Base-by-base conservation (phyloP, 2,797 vertebrate species). In the Clangula hyemalis region DNA sequence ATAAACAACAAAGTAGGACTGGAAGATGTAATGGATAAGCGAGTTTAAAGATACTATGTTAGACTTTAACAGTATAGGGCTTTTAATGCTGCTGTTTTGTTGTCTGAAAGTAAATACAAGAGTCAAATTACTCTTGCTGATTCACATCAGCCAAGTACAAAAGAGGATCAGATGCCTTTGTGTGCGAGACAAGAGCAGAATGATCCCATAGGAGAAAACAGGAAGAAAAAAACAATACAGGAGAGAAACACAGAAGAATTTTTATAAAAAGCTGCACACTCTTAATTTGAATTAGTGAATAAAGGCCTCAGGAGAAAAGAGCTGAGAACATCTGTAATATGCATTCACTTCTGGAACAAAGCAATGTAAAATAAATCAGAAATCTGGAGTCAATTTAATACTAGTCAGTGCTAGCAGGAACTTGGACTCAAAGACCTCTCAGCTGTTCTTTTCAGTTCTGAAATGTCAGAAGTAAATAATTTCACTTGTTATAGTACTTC, bases 41-140 rank as follows among this genome's bases (percentile, higher is more conserved):
- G 28, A 64, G 34, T 61, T 87, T 82, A 41, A 79, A 82, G 92
- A 65, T 19, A 70, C 14, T 60, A 4, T 7, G 13, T 70, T 56
- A 82, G 39, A 30, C 53, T 76, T 73, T 17, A 90, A 74, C 43
- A 89, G 79, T n/a, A 65, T 2, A 51, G 1, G 4, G 14, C 5
- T 3, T 83, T 89, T 83, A 82, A 82, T 84, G 41, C 43, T 93
- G 64, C 39, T 88, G 66, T 27, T 87, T 92, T 95, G 36, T 68
- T 80, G 65, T 54, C 57, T 92, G 69, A 65, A 80, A 34, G 53
- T 71, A 92, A 81, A 83, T n/a, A 77, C 57, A 64, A 49, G 66
- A 85, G 93, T 85, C 72, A 83, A 90, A 95, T 89, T 95, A 68
- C 69, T 62, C 20, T 39, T 57, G 47, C 56, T 76, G 66, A 85